A percentile compares a stretch with the other conserved stretches of the same genome.
phyloP scores from a whole-genome alignment of 2,888 invertebrate genomes.

The Stictocephala bisonia region DNA sequence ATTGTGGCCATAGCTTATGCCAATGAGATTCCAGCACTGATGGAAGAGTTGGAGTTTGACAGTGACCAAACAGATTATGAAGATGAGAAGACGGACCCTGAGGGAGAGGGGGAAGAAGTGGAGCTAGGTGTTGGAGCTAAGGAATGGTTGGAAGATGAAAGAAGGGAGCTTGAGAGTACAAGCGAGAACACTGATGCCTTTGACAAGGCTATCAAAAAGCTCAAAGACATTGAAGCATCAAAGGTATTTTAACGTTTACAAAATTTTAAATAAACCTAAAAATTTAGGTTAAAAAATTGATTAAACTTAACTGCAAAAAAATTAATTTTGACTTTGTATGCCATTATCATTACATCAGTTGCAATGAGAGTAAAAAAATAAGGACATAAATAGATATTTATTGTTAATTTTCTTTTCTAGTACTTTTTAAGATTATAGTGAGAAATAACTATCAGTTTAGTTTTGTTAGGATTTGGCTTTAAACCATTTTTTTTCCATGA shows the following conservation, averaged over 20 bases:
- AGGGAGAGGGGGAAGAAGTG: slow-evolving; percentile 14
- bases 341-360: too few species aligned
- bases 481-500: too few species aligned
- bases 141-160: slow-evolving; percentile 42
- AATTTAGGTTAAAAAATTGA: too few species aligned
- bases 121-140: slow-evolving; percentile 22
- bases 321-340: too few species aligned
- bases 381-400: too few species aligned
- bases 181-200: slow-evolving; percentile 28
- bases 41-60: slow-evolving; percentile 49
- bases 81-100: slow-evolving; percentile 43
- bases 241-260: slow-evolving; percentile 53
- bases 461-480: too few species aligned
- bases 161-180: slow-evolving; percentile 10
- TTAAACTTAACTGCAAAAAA: too few species aligned
- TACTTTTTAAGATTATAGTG: too few species aligned
- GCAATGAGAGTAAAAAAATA: too few species aligned
- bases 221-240: slow-evolving; percentile 43
- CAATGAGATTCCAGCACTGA: slow-evolving; percentile 47
- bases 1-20: slow-evolving; percentile 57
- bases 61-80: slow-evolving; percentile 53
- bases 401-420: too few species aligned
- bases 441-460: too few species aligned
- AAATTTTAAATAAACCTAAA: too few species aligned
- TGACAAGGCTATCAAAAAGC: slow-evolving; percentile 28